These are phyloP conservation scores for Psittacula echo DNA, from an alignment of 2,797 vertebrate species.

Conservation along the genomic window DNA sequence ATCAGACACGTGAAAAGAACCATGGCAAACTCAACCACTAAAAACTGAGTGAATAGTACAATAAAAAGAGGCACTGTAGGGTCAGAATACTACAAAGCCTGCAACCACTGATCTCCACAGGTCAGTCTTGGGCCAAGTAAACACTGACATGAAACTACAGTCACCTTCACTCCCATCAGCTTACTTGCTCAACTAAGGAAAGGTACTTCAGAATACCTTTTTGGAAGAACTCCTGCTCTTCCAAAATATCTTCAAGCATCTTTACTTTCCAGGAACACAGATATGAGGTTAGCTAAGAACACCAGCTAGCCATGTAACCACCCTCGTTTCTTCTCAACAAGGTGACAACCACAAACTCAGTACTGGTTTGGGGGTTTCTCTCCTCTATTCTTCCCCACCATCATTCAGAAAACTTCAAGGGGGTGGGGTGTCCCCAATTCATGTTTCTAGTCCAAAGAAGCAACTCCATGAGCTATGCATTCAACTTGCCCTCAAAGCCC, in stretches of 20 bases:
- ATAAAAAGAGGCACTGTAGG: not conserved
- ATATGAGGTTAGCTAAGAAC: not conserved
- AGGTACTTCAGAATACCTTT: not conserved
- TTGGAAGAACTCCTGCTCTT: not conserved
- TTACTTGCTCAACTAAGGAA: not conserved
- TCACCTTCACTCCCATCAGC: not conserved
- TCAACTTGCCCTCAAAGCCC: not conserved
- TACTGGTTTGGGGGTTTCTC: not conserved
- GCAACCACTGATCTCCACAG: not conserved
- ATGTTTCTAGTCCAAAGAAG: not conserved
- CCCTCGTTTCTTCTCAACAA: not conserved
- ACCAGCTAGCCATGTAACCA: not conserved
- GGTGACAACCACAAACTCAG: not conserved
- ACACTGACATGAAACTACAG: not conserved
- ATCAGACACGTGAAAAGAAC: not conserved
- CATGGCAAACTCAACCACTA: not conserved
- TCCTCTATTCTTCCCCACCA: not conserved
- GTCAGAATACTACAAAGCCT: slow-evolving; percentile 5
- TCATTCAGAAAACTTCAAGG: not conserved
- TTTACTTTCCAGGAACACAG: slow-evolving; percentile 13
- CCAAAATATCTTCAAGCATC: not conserved
- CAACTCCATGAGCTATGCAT: accelerated
- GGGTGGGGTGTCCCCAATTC: not conserved
- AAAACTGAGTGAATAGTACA: not conserved
- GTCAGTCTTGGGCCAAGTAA: not conserved